Conservation (phyloP, 2,113 vertebrate genomes). For the Pseudolaguvia tuberculata region DNA sequence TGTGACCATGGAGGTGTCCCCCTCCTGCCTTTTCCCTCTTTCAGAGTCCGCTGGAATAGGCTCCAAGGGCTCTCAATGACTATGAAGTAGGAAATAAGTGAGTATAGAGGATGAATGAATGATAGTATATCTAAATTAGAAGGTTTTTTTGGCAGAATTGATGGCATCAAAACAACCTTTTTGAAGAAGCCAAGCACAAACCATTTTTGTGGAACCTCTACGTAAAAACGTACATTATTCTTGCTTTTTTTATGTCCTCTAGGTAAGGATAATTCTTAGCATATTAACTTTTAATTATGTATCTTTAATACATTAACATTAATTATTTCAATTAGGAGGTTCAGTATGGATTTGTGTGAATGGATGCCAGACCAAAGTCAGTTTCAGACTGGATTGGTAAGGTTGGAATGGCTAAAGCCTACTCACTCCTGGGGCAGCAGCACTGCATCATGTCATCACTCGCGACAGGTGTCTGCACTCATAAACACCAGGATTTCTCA, state of each 20-base stretch:
- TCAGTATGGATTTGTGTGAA: conserved; percentile 56
- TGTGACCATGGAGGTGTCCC: no score
- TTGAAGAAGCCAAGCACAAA: neutral
- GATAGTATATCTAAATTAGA: no score
- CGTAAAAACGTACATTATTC: neutral
- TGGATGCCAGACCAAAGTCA: conserved; percentile 21
- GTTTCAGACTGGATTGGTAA: conserved; percentile 64
- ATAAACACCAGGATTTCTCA: neutral
- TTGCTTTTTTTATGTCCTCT: conserved; percentile 29
- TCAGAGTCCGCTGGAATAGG: no score
- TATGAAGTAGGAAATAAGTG: no score
- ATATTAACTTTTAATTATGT: no score
- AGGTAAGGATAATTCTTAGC: no score
- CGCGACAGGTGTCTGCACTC: conserved; percentile 66
- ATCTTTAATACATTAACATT: conserved; percentile 9
- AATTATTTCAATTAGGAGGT: conserved; percentile 13
- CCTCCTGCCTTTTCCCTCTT: no score
- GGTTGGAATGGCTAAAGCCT: conserved; percentile 55
- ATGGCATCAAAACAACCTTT: neutral
- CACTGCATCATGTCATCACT: conserved; percentile 66
- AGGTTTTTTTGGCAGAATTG: no score
- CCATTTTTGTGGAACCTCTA: neutral
- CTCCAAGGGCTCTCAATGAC: no score
- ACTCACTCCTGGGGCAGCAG: conserved; percentile 69
- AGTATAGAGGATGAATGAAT: no score